phyloP scores from a whole-genome alignment of 1,140 invertebrate genomes.

The Hyphantria cunea region DNA sequence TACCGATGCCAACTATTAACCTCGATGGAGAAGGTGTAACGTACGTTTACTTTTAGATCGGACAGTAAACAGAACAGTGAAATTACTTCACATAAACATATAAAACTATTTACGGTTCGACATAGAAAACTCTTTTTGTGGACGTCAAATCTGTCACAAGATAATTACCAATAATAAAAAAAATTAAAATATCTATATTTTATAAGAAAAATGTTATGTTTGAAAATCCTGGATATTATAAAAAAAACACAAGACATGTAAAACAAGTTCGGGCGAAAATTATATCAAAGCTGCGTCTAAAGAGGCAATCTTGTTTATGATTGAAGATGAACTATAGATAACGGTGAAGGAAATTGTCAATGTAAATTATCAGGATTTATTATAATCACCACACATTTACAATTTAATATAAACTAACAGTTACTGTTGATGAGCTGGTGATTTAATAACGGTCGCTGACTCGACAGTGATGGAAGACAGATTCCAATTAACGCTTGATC shows the following conservation, averaged over 20 bases:
- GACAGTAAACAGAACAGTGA: constrained; percentile 4
- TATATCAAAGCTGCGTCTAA: too few relatives aligned
- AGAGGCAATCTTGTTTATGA: not conserved
- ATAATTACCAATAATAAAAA: too few relatives aligned
- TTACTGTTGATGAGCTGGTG: constrained; percentile 14
- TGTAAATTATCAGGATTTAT: constrained; percentile 14
- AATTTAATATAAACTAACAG: constrained; percentile 14
- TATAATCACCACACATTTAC: constrained; percentile 22
- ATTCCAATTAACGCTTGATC: constrained; percentile 10
- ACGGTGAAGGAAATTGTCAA: not conserved
- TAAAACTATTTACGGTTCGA: not conserved
- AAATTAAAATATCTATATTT: too few relatives aligned
- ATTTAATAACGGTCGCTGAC: constrained; percentile 18
- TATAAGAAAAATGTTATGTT: too few relatives aligned
- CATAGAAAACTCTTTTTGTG: constrained; percentile 2
- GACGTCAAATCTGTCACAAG: not conserved
- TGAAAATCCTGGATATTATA: too few relatives aligned
- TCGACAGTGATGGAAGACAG: constrained; percentile 2
- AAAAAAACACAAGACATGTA: too few relatives aligned
- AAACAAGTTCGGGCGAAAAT: too few relatives aligned
- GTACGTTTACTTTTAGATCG: not conserved
- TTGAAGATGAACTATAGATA: constrained; percentile 6
- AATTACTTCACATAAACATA: not conserved
- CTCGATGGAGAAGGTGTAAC: not conserved
- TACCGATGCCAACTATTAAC: constrained; percentile 6